Base-by-base conservation (phyloP, 2,113 vertebrate species). In the Toxostoma redivivum region DNA sequence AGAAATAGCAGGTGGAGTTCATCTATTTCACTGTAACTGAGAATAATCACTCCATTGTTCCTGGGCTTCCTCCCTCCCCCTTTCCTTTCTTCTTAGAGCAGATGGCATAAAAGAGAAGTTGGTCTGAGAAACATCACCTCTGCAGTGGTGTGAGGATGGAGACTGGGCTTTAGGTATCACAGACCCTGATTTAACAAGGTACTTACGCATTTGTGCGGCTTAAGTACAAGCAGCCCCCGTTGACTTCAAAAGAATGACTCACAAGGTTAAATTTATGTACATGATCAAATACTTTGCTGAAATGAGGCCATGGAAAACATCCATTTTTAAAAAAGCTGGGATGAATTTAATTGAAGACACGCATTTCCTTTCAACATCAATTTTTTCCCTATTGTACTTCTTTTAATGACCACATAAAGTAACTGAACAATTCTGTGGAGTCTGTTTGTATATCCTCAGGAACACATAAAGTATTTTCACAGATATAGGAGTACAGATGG, bases 211-310 rank as follows among this genome's bases (percentile, higher is more conserved):
- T 92, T 83, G 76, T 90, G 76, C 1, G 40, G 67, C 88, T 96
- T 51, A 90, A 88, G 94, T 86, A 90, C 85, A 81, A 64, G 88
- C 57, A 92, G 88, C 80, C 65, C 90, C 94, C 28, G 14, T 7
- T 86, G 88, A 95, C 90, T 93, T 96, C 92, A 94, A 93, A 90
- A 92, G 94, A 95, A 94, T 96, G 93, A 95, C 90, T 97, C 94
- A 97, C 60, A 88, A 93, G 76, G 82, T 93, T 96, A 90, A 93
- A 94, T 91, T 94, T 95, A 96, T 93, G 85, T 81, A 93, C 79
- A 92, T 94, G 90, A 94, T 92, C 94, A 96, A 93, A 95, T 88
- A 90, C 85, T n/a, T 93, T 74, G 67, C 82, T 92, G 92, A 93
- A 97, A 95, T 79, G 72, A 96, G 92, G 90, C 90, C 93, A 94